These are phyloP conservation scores for Griposia aprilina DNA, from an alignment of 2,888 invertebrate genomes.

Conservation along the genomic window DNA sequence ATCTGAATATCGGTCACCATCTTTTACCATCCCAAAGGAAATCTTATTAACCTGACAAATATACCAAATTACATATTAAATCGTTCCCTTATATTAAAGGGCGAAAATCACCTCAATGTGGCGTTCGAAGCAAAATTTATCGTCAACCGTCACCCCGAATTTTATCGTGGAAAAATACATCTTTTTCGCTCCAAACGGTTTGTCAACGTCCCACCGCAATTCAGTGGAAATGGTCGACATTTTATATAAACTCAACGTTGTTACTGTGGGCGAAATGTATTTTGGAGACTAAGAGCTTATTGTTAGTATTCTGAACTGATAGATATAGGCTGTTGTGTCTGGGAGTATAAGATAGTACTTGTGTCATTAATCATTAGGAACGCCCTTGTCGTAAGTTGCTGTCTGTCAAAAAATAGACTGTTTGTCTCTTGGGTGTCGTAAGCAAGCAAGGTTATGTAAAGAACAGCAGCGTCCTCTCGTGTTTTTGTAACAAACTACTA, in stretches of 20 bases:
- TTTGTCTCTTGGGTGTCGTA: slow-evolving; percentile 6
- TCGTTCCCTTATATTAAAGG: slow-evolving; percentile 66
- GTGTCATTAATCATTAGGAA: slow-evolving; percentile 17
- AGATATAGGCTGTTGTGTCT: slow-evolving; percentile 5
- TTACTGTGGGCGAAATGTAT: slow-evolving; percentile 71
- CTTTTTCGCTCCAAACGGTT: slow-evolving; percentile 85
- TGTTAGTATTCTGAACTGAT: slow-evolving; percentile 23
- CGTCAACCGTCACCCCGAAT: slow-evolving; percentile 77
- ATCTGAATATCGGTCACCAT: slow-evolving; percentile 19
- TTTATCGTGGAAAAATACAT: slow-evolving; percentile 88
- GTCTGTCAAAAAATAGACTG: slow-evolving; percentile 3
- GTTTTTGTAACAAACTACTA: neutral
- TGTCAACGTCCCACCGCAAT: slow-evolving; percentile 86
- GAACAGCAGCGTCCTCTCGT: neutral
- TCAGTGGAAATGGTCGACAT: slow-evolving; percentile 82
- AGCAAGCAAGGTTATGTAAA: neutral
- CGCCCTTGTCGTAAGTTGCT: neutral
- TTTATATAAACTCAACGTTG: slow-evolving; percentile 82
- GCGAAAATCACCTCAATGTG: slow-evolving; percentile 71
- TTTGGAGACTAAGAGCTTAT: slow-evolving; percentile 65
- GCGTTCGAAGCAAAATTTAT: slow-evolving; percentile 72
- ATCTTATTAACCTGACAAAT: slow-evolving; percentile 65
- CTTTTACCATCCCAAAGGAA: slow-evolving; percentile 25
- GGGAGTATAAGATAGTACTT: neutral
- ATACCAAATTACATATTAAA: slow-evolving; percentile 63